Percentiles rank a stretch among this genome's conserved stretches.
Conservation (phyloP, 2,888 invertebrate species). For the Mythimna vitellina region DNA sequence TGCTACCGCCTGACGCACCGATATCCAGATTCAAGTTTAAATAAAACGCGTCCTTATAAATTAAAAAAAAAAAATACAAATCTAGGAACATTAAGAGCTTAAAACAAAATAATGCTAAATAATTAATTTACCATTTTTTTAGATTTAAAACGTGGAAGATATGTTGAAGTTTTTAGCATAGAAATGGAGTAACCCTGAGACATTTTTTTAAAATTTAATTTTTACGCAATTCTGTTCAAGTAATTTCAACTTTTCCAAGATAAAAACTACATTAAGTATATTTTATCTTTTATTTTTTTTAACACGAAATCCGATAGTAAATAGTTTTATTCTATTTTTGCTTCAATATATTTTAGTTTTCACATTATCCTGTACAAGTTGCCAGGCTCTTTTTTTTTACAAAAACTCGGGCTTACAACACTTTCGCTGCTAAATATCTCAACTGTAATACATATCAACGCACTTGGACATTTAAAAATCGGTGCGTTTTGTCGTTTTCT, state of each 20-base stretch:
- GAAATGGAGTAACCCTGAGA: slow-evolving; percentile 2
- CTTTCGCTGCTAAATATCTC: slow-evolving; percentile 10
- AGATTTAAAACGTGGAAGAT: slow-evolving; percentile 71
- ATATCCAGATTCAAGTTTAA: slow-evolving; percentile 48
- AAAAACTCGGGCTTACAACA: not conserved
- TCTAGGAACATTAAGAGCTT: slow-evolving; percentile 89
- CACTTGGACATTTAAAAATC: slow-evolving; percentile 62
- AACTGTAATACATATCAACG: slow-evolving; percentile 60
- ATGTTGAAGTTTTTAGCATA: slow-evolving; percentile 12
- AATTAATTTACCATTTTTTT: slow-evolving; percentile 74
- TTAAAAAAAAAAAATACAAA: slow-evolving; percentile 80
- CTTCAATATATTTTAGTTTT: not conserved
- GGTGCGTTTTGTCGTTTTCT: slow-evolving; percentile 68
- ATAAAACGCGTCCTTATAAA: slow-evolving; percentile 67
- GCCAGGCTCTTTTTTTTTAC: not conserved
- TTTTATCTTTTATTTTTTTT: no score
- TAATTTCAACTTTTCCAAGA: no score
- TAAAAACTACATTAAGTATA: no score
- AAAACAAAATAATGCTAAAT: slow-evolving; percentile 84
- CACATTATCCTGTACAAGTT: not conserved
- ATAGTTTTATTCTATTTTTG: not conserved
- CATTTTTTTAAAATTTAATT: not conserved
- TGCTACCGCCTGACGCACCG: slow-evolving; percentile 54
- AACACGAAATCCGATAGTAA: not conserved
- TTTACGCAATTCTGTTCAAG: no score